Evolutionary conservation across 2,888 invertebrate genomes (phyloP), one percentile per base, ranked within the genome.

Genomic region (Prenolepis imparis): DNA sequence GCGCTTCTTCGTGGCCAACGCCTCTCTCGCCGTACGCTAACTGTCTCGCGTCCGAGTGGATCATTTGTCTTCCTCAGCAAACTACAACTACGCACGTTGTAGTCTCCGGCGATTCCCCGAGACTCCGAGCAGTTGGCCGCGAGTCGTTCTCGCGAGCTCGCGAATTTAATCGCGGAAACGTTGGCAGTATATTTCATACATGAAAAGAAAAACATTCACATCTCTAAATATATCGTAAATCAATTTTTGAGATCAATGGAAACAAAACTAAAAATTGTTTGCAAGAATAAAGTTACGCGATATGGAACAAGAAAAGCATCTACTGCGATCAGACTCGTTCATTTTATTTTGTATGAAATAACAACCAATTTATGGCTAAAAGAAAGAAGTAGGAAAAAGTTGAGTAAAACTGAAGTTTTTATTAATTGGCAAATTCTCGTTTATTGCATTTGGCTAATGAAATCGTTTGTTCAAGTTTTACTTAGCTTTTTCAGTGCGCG

Each of bases 51-150:
- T 88, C 86, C 83, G 90, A 84, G 87, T 80, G 85, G 87, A 91
- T 90, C 91, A 90, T 90, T 90, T 90, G 91, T 90, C 90, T 90
- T 90, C 91, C 90, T 90, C 91, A 84, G 87, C 85, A 81, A 90
- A 86, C 83, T 90, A 90, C 90, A 86, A 89, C 86, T 87, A 86
- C 87, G 90, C 89, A 84, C 83, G 87, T 85, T 85, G 87, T 84
- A 83, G 83, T 82, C 88, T 85, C 86, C 91, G 88, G 87, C 84
- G 90, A 90, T 85, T 88, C 28, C 3, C 28, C 28, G n/a, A n/a
- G n/a, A n/a, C 88, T 88, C 87, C 88, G 72, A 48, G 18, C 48
- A 52, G 48, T 74, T 41, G 28, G 82, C 78, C 84, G 78, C 83
- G 82, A 83, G 83, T 82, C 80, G 61, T 39, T 74, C 28, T 59